Conservation (phyloP, 2,113 vertebrate genomes). For the Eptesicus fuscus region DNA sequence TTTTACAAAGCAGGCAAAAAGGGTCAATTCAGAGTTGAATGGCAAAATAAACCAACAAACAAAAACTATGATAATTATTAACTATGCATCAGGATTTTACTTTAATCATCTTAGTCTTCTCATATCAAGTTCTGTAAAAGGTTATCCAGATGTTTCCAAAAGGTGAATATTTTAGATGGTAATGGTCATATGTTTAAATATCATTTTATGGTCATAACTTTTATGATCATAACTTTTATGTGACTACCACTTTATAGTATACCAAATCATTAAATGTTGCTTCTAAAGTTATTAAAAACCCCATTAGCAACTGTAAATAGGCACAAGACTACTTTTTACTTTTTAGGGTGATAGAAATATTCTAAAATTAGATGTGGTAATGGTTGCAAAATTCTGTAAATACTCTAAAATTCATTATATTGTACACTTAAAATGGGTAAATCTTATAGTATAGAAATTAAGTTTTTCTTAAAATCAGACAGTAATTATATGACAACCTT, state of each 20-base stretch:
- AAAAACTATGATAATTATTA: not conserved
- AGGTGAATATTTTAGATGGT: not conserved
- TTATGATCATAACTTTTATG: not conserved
- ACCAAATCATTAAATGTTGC: not conserved
- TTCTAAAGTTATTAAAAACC: not conserved
- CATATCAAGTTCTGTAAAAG: not conserved
- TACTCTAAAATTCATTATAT: slow-evolving; percentile 16
- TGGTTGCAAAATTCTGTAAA: not conserved
- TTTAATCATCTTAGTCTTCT: not conserved
- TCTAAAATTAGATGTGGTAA: slow-evolving; percentile 14
- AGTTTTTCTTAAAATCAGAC: not conserved
- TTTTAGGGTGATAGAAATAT: not conserved
- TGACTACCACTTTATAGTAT: not conserved
- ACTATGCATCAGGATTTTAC: not conserved
- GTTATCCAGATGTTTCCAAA: not conserved
- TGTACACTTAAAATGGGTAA: not conserved
- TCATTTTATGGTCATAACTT: not conserved
- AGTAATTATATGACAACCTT: not conserved
- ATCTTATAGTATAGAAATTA: not conserved
- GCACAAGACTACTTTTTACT: not conserved
- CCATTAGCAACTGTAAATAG: not conserved
- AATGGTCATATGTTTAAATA: not conserved
- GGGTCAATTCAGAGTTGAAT: not conserved
- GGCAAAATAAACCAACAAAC: not conserved
- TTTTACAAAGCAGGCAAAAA: not conserved